Evolutionary conservation across 2,888 invertebrate genomes (phyloP).

Genomic region (Toxonevra muliebris): DNA sequence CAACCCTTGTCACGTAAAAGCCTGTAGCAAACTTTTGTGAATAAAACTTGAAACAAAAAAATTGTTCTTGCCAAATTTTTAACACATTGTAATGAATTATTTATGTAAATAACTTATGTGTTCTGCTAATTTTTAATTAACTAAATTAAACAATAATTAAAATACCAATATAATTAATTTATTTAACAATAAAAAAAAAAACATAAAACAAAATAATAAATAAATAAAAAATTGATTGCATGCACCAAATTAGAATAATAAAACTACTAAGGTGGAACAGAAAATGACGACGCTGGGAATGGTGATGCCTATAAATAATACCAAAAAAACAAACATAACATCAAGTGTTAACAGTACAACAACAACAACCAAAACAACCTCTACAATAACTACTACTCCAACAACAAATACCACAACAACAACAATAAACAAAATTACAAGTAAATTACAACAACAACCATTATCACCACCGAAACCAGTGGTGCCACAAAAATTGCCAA

Average conservation of each 20-base stretch:
- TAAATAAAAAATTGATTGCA: background rate
- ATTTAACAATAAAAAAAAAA: constrained; percentile 37
- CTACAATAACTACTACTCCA: constrained; percentile 39
- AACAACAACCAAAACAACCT: constrained; percentile 41
- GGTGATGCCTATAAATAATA: constrained; percentile 11
- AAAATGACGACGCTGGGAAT: constrained; percentile 24
- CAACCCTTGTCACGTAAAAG: too few relatives aligned
- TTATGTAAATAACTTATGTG: too few relatives aligned
- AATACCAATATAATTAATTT: too few relatives aligned
- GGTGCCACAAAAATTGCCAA: constrained; percentile 61
- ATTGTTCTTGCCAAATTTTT: too few relatives aligned
- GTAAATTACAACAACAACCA: constrained; percentile 62
- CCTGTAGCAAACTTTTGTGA: too few relatives aligned
- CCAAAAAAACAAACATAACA: constrained; percentile 42
- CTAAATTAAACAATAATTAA: background rate
- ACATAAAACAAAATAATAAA: constrained; percentile 8
- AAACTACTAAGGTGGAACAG: background rate
- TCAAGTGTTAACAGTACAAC: constrained; percentile 40
- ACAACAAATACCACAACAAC: constrained; percentile 45
- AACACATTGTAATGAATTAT: too few relatives aligned
- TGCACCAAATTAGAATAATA: too few relatives aligned
- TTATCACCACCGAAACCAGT: constrained; percentile 65
- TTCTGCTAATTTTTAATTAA: background rate
- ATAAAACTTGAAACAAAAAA: too few relatives aligned
- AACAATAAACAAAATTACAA: constrained; percentile 47